These are phyloP conservation scores for Chlorocebus sabaeus DNA, from an alignment of 2,113 vertebrate genomes.

Conservation along the genomic window DNA sequence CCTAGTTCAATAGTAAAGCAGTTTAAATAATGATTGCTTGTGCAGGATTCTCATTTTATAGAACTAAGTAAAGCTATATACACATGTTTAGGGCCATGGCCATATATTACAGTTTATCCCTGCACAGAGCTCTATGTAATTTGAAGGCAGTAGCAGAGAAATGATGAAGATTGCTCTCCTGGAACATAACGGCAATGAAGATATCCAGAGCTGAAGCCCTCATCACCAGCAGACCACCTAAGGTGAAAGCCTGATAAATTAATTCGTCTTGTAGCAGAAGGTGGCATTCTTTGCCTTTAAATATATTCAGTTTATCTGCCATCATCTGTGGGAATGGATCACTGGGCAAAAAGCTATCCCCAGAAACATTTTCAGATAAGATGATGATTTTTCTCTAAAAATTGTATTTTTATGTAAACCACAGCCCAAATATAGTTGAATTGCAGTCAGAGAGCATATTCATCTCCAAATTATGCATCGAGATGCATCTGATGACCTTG, in stretches of 20 bases:
- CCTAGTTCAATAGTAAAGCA: background rate
- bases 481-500: constrained; percentile 81
- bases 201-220: constrained; percentile 38
- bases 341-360: constrained; percentile 67
- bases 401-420: constrained; percentile 82
- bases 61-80: background rate
- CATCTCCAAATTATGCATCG: constrained; percentile 71
- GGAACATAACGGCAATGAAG: constrained; percentile 49
- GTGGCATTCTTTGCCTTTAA: constrained; percentile 74
- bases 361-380: constrained; percentile 76
- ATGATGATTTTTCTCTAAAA: constrained; percentile 72
- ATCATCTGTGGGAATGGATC: constrained; percentile 74
- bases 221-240: constrained; percentile 55
- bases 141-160: constrained; percentile 56
- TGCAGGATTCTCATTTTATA: background rate
- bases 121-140: background rate
- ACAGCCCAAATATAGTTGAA: constrained; percentile 67
- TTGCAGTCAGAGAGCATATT: constrained; percentile 72
- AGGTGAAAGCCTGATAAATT: constrained; percentile 75
- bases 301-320: constrained; percentile 78
- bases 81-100: background rate
- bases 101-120: constrained; percentile 53
- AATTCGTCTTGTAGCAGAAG: constrained; percentile 70
- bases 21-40: constrained; percentile 47
- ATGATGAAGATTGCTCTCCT: constrained; percentile 63